A percentile compares a stretch with the other conserved stretches of the same genome.
These are phyloP conservation scores for Galleria mellonella DNA, from an alignment of 1,140 invertebrate genomes.

Conservation along the genomic window DNA sequence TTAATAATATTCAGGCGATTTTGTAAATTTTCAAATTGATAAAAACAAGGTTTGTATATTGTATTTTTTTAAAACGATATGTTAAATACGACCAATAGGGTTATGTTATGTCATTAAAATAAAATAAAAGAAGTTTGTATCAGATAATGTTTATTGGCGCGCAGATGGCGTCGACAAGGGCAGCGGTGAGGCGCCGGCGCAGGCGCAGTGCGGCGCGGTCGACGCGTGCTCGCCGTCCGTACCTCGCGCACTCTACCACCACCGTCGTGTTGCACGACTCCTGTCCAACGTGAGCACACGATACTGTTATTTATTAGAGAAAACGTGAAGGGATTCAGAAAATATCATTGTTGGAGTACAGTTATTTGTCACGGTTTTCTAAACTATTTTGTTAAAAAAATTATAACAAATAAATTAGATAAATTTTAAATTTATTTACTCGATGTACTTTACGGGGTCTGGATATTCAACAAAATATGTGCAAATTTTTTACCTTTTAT, in stretches of 20 bases:
- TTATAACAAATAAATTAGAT: too few relatives aligned
- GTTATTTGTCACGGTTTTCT: not conserved
- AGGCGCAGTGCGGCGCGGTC: slow-evolving; percentile 48
- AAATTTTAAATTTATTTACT: too few relatives aligned
- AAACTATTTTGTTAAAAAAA: not conserved
- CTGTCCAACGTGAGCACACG: slow-evolving; percentile 22
- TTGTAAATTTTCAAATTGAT: too few relatives aligned
- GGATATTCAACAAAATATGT: too few relatives aligned
- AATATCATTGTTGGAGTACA: not conserved
- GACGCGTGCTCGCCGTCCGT: slow-evolving; percentile 33
- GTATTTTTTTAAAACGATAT: too few relatives aligned
- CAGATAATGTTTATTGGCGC: slow-evolving; percentile 36
- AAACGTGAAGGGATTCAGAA: slow-evolving; percentile 6
- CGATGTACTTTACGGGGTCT: too few relatives aligned
- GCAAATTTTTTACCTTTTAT: too few relatives aligned
- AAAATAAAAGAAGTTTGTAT: slow-evolving; percentile 18
- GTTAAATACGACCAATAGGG: too few relatives aligned
- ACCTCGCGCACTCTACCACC: slow-evolving; percentile 47
- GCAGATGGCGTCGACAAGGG: slow-evolving; percentile 34
- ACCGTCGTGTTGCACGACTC: slow-evolving; percentile 60
- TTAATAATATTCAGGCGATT: too few relatives aligned
- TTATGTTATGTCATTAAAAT: too few relatives aligned
- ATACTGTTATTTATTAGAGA: slow-evolving; percentile 12
- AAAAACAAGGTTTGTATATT: too few relatives aligned
- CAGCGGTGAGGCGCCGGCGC: slow-evolving; percentile 28